Percentiles rank a stretch among this genome's conserved stretches.
Conservation (phyloP, 2,888 invertebrate species). For the Sinodicranocentrus sp. region DNA sequence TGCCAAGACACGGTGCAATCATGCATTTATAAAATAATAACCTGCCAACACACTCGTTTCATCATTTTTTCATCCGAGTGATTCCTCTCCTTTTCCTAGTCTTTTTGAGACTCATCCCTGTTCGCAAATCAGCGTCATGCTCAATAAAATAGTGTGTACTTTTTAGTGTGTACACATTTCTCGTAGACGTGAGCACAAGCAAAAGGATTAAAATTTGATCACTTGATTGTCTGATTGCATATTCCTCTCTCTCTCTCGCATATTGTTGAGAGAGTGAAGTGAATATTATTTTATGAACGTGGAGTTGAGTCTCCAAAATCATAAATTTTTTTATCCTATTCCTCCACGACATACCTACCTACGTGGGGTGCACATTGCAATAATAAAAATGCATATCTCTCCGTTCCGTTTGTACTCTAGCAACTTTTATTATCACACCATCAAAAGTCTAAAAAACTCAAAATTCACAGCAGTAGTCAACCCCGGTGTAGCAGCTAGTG, state of each 20-base stretch:
- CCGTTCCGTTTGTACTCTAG: conserved; percentile 2
- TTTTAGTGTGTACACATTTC: too few species aligned
- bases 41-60: conserved; percentile 49
- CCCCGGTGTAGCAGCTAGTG: conserved; percentile 30
- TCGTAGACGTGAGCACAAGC: too few species aligned
- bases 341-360: conserved; percentile 17
- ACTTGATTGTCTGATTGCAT: conserved; percentile 57
- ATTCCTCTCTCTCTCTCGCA: conserved; percentile 1
- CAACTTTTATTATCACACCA: conserved; percentile 63
- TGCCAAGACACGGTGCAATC: conserved; percentile 34
- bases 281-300: conserved; percentile 13
- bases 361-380: conserved; percentile 43
- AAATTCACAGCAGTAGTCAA: conserved; percentile 65
- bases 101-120: conserved; percentile 42
- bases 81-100: conserved; percentile 7
- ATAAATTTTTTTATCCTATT: conserved; percentile 26
- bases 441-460: conserved; percentile 54
- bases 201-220: conserved; percentile 31
- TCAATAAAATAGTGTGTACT: conserved; percentile 26
- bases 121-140: conserved; percentile 49
- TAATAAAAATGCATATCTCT: conserved; percentile 26
- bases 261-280: background rate
- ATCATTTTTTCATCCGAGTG: conserved; percentile 15
- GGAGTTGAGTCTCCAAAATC: conserved; percentile 37
- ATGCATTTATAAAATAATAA: conserved; percentile 54